Evolutionary conservation across 2,888 invertebrate genomes (phyloP), one percentile per base, ranked within the genome.

Genomic region (Erebia ligea): DNA sequence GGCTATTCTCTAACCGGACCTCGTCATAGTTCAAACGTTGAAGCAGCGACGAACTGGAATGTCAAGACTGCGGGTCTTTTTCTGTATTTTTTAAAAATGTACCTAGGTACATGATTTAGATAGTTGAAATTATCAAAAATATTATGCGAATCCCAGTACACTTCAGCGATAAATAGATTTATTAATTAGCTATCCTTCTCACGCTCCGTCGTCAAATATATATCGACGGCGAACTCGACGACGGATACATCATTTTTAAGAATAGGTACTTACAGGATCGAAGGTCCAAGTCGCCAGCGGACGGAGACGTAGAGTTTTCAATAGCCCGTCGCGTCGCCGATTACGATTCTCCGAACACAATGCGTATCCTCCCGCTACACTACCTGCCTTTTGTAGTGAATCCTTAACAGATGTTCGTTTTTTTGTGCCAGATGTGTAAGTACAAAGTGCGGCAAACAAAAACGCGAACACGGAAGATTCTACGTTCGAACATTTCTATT

Each of bases 321-420:
- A 80, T 78, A 69, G 80, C 73, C 71, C 74, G 67, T 75, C n/a
- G n/a, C n/a, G n/a, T n/a, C 77, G 73, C 69, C 75, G 74, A 76
- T 77, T 76, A 75, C 74, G 75, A 76, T 76, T 72, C 75, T 70
- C 71, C 73, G 68, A 57, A 63, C 76, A 79, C 78, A 78, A 80
- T 76, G 68, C 74, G 69, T 58, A 70, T 72, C 72, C 69, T 66
- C 76, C 72, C 73, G 75, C 73, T 73, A 74, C 70, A 68, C 80
- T 83, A 81, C 84, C 82, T 83, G 83, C 78, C 80, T 80, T 81
- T 85, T 81, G 81, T 80, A 70, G 74, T 68, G 74, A 73, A 71
- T 78, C 78, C 77, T 77, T 77, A 76, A 72, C 85, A 85, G 81
- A 82, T 84, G 85, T 77, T 72, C 73, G 52, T 72, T 75, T 77